A percentile compares a stretch with the other conserved stretches of the same genome.
These are phyloP conservation scores for Drosophila ananassae DNA, from an alignment of 1,140 invertebrate species.

Conservation along the genomic window DNA sequence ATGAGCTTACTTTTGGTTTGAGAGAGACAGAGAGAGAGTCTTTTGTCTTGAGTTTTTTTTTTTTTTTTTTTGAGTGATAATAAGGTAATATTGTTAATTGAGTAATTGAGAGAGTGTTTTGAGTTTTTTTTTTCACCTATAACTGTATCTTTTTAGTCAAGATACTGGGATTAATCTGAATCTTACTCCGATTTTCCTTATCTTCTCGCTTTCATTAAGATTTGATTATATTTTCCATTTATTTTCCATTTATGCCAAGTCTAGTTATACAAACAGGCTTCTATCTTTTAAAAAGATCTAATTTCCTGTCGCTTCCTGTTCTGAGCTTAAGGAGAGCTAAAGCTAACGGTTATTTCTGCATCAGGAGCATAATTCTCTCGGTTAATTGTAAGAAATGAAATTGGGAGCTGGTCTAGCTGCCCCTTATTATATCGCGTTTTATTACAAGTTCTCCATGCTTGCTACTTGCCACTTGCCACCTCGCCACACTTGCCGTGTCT, in stretches of 20 bases:
- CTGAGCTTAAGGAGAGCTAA: too few relatives aligned
- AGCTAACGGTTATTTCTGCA: constrained; percentile 2
- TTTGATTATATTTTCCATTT: too few relatives aligned
- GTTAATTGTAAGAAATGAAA: constrained; percentile 44
- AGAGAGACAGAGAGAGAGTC: too few relatives aligned
- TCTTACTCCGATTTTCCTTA: neutral
- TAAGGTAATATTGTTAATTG: neutral
- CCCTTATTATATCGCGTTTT: constrained; percentile 30
- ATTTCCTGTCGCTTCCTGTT: neutral
- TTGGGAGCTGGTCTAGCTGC: constrained; percentile 8
- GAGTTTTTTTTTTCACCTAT: too few relatives aligned
- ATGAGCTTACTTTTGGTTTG: neutral
- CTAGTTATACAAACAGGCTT: neutral
- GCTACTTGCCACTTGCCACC: neutral
- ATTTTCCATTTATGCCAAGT: neutral
- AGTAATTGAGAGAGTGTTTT: neutral
- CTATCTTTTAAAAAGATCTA: neutral
- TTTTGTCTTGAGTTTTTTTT: neutral
- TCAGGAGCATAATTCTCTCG: neutral
- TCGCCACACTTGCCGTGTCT: constrained; percentile 36
- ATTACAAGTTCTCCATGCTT: constrained; percentile 17
- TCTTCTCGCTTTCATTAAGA: neutral
- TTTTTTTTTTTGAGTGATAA: neutral
- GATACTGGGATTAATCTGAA: neutral
- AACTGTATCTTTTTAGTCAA: too few relatives aligned